phyloP scores from a whole-genome alignment of 2,888 invertebrate species.

The Opisthograptis luteolata region DNA sequence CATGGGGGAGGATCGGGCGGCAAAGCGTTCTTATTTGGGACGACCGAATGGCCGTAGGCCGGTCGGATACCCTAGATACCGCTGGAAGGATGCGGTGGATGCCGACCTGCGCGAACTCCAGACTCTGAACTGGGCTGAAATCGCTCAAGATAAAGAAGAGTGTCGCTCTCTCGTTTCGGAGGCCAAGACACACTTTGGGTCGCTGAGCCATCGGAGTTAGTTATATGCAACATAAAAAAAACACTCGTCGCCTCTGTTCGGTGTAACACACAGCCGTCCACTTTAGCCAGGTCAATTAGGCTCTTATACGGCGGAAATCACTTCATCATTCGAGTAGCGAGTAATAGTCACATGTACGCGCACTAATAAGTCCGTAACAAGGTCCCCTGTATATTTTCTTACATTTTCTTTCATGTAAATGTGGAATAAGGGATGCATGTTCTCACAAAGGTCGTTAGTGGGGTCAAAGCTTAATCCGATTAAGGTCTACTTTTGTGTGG shows the following conservation, averaged over 20 bases:
- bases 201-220: too few relatives aligned
- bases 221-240: too few relatives aligned
- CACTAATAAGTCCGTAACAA: slow-evolving; percentile 47
- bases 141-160: too few relatives aligned
- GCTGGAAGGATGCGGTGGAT: too few relatives aligned
- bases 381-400: slow-evolving; percentile 36
- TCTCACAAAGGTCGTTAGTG: slow-evolving; percentile 30
- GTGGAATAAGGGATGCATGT: slow-evolving; percentile 21
- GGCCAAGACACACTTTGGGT: too few relatives aligned
- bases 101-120: too few relatives aligned
- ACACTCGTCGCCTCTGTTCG: slow-evolving; percentile 24
- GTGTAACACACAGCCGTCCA: slow-evolving; percentile 39
- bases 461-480: slow-evolving; percentile 36
- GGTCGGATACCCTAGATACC: too few relatives aligned
- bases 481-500: slow-evolving; percentile 20
- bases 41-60: too few relatives aligned
- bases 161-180: too few relatives aligned
- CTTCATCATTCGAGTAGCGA: slow-evolving; percentile 47
- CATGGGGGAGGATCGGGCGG: too few relatives aligned
- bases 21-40: too few relatives aligned
- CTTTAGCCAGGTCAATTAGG: slow-evolving; percentile 51
- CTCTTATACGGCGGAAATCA: slow-evolving; percentile 49
- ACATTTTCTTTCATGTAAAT: slow-evolving; percentile 29
- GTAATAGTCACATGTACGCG: slow-evolving; percentile 41
- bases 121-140: too few relatives aligned